Evolutionary conservation across 2,797 vertebrate genomes (phyloP).

Genomic region (Neosilurus mollespiculum): DNA sequence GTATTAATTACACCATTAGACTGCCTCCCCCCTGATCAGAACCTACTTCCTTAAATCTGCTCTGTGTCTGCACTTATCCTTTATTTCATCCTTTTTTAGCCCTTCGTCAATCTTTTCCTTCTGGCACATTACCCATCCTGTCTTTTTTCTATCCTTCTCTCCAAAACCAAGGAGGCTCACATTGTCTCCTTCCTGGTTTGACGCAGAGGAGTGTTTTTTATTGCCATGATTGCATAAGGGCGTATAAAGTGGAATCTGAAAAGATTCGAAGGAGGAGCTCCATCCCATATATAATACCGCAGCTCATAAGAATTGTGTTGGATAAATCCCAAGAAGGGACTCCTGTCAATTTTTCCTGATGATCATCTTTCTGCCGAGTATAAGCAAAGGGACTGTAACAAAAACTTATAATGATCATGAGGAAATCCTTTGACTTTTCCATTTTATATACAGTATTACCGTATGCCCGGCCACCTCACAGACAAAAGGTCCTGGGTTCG

Average conservation of each 20-base stretch:
- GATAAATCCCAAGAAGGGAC: background rate
- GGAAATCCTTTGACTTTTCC: background rate
- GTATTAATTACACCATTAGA: slow-evolving; percentile 42
- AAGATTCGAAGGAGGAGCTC: slow-evolving; percentile 30
- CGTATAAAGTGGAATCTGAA: slow-evolving; percentile 46
- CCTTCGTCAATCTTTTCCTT: background rate
- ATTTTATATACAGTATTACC: background rate
- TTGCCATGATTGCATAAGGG: slow-evolving; percentile 43
- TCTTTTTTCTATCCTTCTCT: background rate
- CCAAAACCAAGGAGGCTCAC: background rate
- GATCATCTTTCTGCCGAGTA: background rate
- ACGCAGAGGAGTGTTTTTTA: slow-evolving; percentile 39
- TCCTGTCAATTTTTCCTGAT: background rate
- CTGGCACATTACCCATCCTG: slow-evolving; percentile 5
- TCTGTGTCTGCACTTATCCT: background rate
- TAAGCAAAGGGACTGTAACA: background rate
- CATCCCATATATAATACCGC: background rate
- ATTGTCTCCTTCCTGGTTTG: slow-evolving; percentile 26
- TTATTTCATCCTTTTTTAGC: slow-evolving; percentile 13
- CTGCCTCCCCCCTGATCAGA: slow-evolving; percentile 11
- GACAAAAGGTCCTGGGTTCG: too few species aligned
- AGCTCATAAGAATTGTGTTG: background rate
- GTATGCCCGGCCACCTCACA: too few species aligned
- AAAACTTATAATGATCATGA: background rate
- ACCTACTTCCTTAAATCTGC: slow-evolving; percentile 1